Percentiles rank a stretch among this genome's conserved stretches.
Conservation (phyloP, 2,888 invertebrate species). For the Eulithis prunata region DNA sequence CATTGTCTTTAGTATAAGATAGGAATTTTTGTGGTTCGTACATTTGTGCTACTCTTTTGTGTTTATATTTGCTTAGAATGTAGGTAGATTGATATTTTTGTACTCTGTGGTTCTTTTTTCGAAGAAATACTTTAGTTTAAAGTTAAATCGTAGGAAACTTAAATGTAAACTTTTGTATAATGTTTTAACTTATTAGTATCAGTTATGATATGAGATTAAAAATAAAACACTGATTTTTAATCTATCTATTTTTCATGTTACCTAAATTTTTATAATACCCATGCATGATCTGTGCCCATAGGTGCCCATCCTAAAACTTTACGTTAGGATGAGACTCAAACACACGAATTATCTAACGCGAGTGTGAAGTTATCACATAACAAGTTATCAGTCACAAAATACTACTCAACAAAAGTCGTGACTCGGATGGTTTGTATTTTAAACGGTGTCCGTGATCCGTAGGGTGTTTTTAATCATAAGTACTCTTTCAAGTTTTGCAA, state of each 20-base stretch:
- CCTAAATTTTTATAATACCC: too few relatives aligned
- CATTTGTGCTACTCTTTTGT: constrained; percentile 15
- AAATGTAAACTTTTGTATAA: constrained; percentile 73
- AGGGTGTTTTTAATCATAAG: too few relatives aligned
- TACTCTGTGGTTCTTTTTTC: constrained; percentile 48
- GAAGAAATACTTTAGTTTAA: constrained; percentile 48
- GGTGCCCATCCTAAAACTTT: too few relatives aligned
- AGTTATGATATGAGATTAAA: constrained; percentile 64
- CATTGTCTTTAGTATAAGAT: constrained; percentile 13
- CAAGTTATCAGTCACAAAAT: too few relatives aligned
- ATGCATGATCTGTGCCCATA: too few relatives aligned
- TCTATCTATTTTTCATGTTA: constrained; percentile 28
- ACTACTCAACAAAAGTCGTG: too few relatives aligned
- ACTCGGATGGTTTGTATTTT: too few relatives aligned
- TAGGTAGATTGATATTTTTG: constrained; percentile 59
- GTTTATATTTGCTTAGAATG: constrained; percentile 7
- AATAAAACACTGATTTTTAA: constrained; percentile 69
- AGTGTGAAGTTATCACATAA: too few relatives aligned
- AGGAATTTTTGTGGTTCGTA: constrained; percentile 1
- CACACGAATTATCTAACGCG: too few relatives aligned
- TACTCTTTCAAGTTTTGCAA: too few relatives aligned
- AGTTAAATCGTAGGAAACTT: constrained; percentile 46
- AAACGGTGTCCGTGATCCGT: too few relatives aligned
- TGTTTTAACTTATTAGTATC: constrained; percentile 62
- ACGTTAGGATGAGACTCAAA: too few relatives aligned